Conservation (phyloP, 2,113 vertebrate genomes). For the Lophura nycthemera region DNA sequence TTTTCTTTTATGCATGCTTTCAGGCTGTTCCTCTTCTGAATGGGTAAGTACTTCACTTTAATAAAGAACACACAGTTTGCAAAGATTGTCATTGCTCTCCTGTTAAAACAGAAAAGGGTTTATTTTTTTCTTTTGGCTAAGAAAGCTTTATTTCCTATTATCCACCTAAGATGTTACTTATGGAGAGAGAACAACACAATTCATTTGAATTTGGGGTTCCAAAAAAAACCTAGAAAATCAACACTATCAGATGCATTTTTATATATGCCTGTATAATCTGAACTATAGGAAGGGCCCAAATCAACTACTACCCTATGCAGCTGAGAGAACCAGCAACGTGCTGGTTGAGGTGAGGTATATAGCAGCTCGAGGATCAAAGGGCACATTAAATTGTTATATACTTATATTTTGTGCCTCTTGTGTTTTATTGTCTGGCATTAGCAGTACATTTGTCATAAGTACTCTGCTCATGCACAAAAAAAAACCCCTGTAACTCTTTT, state of each 20-base stretch:
- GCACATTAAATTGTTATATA: background rate
- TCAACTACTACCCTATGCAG: background rate
- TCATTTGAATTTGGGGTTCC: background rate
- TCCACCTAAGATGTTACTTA: background rate
- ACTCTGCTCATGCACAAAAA: background rate
- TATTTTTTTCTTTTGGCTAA: background rate
- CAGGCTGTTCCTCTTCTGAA: conserved; percentile 78
- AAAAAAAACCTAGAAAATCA: background rate
- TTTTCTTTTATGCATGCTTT: conserved; percentile 77
- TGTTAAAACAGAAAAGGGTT: conserved; percentile 6
- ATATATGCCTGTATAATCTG: background rate
- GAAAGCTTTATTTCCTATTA: background rate
- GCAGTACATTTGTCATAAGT: background rate
- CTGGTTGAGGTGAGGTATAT: background rate
- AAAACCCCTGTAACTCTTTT: background rate
- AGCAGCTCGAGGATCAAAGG: background rate
- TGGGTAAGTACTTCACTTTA: conserved; percentile 77
- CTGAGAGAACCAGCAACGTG: background rate
- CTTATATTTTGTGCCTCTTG: background rate
- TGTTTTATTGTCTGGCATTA: background rate
- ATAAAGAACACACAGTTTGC: conserved; percentile 76
- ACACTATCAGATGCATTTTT: background rate
- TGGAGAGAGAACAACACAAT: background rate
- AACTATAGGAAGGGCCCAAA: background rate
- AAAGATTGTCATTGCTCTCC: conserved; percentile 78